Base-by-base conservation (phyloP, 1,140 invertebrate genomes). In the Drosophila pruinosa region DNA sequence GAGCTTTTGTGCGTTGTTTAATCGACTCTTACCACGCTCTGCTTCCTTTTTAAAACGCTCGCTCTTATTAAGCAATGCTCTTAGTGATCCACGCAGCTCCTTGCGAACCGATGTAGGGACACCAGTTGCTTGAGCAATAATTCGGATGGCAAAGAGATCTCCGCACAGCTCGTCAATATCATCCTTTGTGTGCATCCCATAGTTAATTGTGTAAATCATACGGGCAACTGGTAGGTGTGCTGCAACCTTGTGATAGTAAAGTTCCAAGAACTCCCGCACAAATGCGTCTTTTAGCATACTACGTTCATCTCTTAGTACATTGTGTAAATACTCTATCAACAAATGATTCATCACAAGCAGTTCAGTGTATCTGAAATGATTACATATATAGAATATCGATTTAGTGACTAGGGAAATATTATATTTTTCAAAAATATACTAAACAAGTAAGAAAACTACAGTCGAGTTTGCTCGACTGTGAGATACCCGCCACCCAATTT, bases 101-200 rank as follows among this genome's bases (percentile, higher is more conserved):
- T 90, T 90, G 8, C 90, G 85, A 10, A 91, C 90, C 0, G 90
- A 85, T 14, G 89, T 61, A 3, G 90, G 90, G 34, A 91, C 85
- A 21, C 90, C 90, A 12, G 90, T 91, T 1, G 82, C 75, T 45
- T 91, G 89, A 34, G 89, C 89, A 61, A 91, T 90, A 12, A 91
- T 81, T 0, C 91, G 77, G 39, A 91, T 90, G 21, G 91, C 90
- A 72, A 91, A 90, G 2, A 91, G 77, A 72, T 91, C 91, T n/a
- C 91, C 89, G 48, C 90, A 91, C 36, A 91, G 45, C 48, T 91
- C 91, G 36, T 91, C 89, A 1, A 90, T 78, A 56, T 91, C 90
- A 36, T 91, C 91, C 61, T 91, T 91, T 0, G 90, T 88, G 67
- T 90, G 85, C 80, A 91, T 89, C 4, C 82, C 81, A 45, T 91